A percentile compares a stretch with the other conserved stretches of the same genome.
phyloP scores from a whole-genome alignment of 2,113 vertebrate genomes.

The Diadophis punctatus region DNA sequence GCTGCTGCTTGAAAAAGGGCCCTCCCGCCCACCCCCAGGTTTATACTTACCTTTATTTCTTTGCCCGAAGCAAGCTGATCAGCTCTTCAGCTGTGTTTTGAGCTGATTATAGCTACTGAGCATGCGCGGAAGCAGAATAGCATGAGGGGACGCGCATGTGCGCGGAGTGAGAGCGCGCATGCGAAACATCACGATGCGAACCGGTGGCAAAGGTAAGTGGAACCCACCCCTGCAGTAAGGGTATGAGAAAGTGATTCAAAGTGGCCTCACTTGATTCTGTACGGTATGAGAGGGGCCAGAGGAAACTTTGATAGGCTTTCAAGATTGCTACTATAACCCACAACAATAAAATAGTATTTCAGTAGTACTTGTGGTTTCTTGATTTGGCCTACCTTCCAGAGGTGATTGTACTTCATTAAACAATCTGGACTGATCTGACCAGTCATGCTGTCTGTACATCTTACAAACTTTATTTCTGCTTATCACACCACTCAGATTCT shows the following conservation, averaged over 20 bases:
- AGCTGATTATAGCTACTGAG: no score
- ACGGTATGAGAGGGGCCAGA: neutral
- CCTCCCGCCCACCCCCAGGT: no score
- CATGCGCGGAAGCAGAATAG: no score
- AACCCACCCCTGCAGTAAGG: no score
- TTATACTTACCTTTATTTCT: no score
- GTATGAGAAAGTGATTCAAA: neutral
- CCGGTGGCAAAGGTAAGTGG: no score
- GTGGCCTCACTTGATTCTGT: neutral
- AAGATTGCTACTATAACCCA: neutral
- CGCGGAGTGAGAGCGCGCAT: no score
- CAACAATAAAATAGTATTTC: neutral
- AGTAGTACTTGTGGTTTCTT: neutral
- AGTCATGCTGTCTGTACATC: neutral
- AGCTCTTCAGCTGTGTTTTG: no score
- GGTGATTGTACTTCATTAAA: neutral
- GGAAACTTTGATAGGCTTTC: neutral
- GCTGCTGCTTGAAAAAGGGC: no score
- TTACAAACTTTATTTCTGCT: neutral
- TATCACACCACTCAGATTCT: neutral
- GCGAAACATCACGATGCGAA: no score
- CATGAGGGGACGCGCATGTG: no score
- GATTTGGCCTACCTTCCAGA: neutral
- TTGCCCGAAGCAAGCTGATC: no score
- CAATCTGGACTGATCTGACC: neutral